Conservation (phyloP, 2,797 vertebrate genomes). For the Phylloscopus collybita region DNA sequence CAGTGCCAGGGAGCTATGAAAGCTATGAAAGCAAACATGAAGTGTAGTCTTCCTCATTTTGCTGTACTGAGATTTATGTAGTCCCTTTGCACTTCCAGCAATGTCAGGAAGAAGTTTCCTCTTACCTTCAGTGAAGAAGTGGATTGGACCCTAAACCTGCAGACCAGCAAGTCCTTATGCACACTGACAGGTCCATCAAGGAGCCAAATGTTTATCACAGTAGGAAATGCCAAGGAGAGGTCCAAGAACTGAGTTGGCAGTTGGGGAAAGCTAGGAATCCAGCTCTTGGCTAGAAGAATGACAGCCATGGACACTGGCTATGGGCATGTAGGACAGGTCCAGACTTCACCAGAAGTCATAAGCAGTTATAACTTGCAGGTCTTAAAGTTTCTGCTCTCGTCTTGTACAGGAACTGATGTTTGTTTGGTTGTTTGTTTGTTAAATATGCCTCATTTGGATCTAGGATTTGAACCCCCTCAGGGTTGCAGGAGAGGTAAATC, state of each 20-base stretch:
- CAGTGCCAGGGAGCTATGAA: background rate
- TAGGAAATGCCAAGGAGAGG: background rate
- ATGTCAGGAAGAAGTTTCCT: background rate
- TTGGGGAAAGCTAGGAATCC: background rate
- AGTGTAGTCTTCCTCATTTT: background rate
- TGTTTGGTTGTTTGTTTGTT: accelerated
- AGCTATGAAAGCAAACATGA: background rate
- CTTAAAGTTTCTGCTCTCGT: background rate
- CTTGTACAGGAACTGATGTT: background rate
- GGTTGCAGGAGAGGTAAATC: background rate
- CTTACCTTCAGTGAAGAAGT: background rate
- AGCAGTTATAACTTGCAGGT: background rate
- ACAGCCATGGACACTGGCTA: background rate
- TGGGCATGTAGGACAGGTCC: background rate
- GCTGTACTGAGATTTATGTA: background rate
- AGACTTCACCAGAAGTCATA: background rate
- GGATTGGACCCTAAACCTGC: background rate
- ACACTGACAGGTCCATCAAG: background rate
- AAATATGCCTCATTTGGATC: background rate
- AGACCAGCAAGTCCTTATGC: background rate
- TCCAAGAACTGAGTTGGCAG: accelerated
- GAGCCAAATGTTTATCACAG: background rate
- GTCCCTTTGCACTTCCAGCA: background rate
- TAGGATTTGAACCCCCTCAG: background rate
- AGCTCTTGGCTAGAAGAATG: background rate